Evolutionary conservation across 2,888 invertebrate genomes (phyloP).

Genomic region (Leucophenga montana): DNA sequence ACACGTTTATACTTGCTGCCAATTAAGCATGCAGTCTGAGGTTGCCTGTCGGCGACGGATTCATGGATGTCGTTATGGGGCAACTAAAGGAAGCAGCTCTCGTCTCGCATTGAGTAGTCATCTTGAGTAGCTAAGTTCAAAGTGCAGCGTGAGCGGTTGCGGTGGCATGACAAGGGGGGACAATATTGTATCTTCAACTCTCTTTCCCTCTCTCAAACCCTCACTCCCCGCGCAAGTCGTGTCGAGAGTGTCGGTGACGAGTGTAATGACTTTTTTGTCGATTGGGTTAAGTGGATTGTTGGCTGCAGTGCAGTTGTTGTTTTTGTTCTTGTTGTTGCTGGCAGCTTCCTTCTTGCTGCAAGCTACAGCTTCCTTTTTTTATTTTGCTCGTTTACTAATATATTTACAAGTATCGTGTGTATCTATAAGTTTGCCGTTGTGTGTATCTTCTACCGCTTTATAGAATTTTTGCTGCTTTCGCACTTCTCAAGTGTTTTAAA

Average conservation of each 20-base stretch:
- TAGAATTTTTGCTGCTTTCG: slow-evolving; percentile 30
- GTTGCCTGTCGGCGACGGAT: background rate
- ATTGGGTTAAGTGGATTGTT: slow-evolving; percentile 72
- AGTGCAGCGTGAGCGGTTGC: background rate
- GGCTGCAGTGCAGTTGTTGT: slow-evolving; percentile 60
- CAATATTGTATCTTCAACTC: too few species aligned
- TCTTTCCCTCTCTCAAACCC: too few species aligned
- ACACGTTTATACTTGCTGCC: slow-evolving; percentile 50
- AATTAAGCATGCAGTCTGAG: slow-evolving; percentile 44
- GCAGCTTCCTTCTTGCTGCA: slow-evolving; percentile 29
- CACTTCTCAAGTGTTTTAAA: slow-evolving; percentile 22
- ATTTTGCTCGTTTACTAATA: background rate
- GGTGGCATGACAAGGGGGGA: background rate
- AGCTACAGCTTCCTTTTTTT: slow-evolving; percentile 39
- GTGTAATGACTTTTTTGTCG: slow-evolving; percentile 71
- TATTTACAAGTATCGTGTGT: slow-evolving; percentile 46
- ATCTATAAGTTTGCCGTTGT: slow-evolving; percentile 37
- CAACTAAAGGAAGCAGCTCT: slow-evolving; percentile 26
- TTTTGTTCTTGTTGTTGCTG: background rate
- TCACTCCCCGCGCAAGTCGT: background rate
- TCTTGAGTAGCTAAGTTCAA: slow-evolving; percentile 7
- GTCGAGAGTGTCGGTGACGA: slow-evolving; percentile 67
- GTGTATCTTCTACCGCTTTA: slow-evolving; percentile 62
- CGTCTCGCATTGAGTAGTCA: background rate
- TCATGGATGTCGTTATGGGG: background rate